phyloP scores from a whole-genome alignment of 2,797 vertebrate species.

The Bothrops alternatus region DNA sequence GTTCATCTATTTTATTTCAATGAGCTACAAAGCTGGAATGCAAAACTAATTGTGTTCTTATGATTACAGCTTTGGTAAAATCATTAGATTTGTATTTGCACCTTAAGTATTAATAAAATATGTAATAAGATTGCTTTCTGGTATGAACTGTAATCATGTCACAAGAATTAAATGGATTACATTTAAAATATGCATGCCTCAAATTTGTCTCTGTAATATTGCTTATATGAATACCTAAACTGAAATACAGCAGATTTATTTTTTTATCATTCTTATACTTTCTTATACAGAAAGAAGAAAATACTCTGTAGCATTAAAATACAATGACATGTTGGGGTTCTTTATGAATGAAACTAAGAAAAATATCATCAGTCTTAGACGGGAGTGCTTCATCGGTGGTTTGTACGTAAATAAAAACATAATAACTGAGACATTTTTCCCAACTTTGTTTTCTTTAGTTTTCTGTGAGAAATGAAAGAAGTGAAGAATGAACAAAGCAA shows the following conservation, averaged over 20 bases:
- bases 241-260: slow-evolving; percentile 15
- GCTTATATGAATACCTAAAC: background rate
- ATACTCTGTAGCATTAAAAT: slow-evolving; percentile 12
- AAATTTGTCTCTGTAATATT: slow-evolving; percentile 5
- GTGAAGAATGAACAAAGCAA: slow-evolving; percentile 37
- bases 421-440: slow-evolving; percentile 22
- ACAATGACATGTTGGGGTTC: background rate
- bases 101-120: slow-evolving; percentile 31
- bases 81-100: slow-evolving; percentile 28
- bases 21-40: background rate
- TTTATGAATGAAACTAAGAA: background rate
- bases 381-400: slow-evolving; percentile 31
- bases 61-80: background rate
- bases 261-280: background rate
- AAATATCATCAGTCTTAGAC: slow-evolving; percentile 11
- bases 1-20: background rate
- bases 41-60: slow-evolving; percentile 14
- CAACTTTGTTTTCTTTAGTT: background rate
- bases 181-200: slow-evolving; percentile 13
- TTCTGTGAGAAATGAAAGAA: slow-evolving; percentile 39
- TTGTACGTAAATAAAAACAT: slow-evolving; percentile 37
- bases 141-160: slow-evolving; percentile 1
- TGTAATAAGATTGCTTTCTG: slow-evolving; percentile 19
- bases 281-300: slow-evolving; percentile 4
- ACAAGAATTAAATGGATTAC: slow-evolving; percentile 15